Evolutionary conservation across 2,113 vertebrate species (phyloP), one percentile per base, ranked within the genome.

Genomic region (Charina bottae): DNA sequence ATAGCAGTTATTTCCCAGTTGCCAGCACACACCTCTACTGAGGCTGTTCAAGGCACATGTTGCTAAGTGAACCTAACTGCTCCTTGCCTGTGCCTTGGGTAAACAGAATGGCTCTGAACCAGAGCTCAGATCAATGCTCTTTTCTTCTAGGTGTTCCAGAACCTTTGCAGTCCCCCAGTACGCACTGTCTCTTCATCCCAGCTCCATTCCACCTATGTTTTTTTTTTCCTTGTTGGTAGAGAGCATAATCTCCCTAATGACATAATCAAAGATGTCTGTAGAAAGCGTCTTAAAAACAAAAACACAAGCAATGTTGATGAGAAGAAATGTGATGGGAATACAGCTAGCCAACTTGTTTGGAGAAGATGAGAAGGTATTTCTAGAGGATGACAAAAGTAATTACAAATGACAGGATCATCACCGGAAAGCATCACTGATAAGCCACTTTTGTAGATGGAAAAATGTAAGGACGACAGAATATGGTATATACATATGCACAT

Each of bases 11-110:
- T 97, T 98, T 97, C 97, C 97, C 95, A 94, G 96, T 97, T 97
- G 97, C 97, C 94, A 94, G 95, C 95, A 96, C 54, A 6, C 87
- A 95, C 93, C 95, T 93, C 95, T 46, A 96, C 90, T 6, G 90
- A 60, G 87, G 91, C 93, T 54, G 68, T 96, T 96, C 95, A 83
- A 95, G 96, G 97, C 95, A 96, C 96, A 96, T 49, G 98, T 97
- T 98, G 97, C 98, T 97, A 98, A 93, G 97, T 93, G 96, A 95
- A 96, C 94, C 60, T 92, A 94, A 88, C 85, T 91, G 37, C 93
- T 90, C 24, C 23, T 95, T 95, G 97, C 94, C 92, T 87, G 92
- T 93, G 94, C 89, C 95, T 95, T 95, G 58, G 72, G 95, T 89
- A 92, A 97, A 96, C 96, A 95, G 94, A 96, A 94, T 93, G 96